Conservation (phyloP, 2,888 invertebrate species). For the Brachypterus glaber region DNA sequence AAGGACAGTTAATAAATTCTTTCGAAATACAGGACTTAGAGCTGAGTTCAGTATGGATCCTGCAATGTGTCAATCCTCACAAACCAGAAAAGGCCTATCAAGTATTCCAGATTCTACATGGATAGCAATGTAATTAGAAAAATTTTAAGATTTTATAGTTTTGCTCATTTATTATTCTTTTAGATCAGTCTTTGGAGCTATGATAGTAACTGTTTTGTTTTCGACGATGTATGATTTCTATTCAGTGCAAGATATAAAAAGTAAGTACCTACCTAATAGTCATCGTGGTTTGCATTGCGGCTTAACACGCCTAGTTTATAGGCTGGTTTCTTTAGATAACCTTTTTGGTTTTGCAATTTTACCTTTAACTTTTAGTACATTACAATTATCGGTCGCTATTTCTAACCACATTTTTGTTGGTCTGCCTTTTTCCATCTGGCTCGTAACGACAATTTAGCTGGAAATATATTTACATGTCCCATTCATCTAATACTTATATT, state of each 20-base stretch:
- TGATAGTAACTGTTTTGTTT: conserved; percentile 28
- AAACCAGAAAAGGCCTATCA: conserved; percentile 7
- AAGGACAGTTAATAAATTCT: conserved; percentile 42
- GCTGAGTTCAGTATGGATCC: conserved; percentile 50
- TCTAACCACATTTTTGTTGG: too few relatives aligned
- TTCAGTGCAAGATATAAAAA: conserved; percentile 23
- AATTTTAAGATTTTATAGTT: neutral
- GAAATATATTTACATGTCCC: too few relatives aligned
- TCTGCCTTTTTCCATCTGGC: too few relatives aligned
- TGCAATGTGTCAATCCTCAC: conserved; percentile 50
- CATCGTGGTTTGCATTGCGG: neutral
- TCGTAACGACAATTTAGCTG: too few relatives aligned
- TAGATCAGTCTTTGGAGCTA: conserved; percentile 29
- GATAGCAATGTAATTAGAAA: conserved; percentile 26
- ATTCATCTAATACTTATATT: too few relatives aligned
- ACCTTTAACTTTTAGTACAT: too few relatives aligned
- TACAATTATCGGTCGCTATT: too few relatives aligned
- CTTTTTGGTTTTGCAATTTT: too few relatives aligned
- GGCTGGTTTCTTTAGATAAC: too few relatives aligned
- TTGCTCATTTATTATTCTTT: conserved; percentile 7
- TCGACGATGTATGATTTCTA: conserved; percentile 32
- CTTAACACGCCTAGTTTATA: too few relatives aligned
- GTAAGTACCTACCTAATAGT: conserved; percentile 22
- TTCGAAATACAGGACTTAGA: conserved; percentile 46
- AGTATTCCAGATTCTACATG: conserved; percentile 26